Percentiles rank a stretch among this genome's conserved stretches.
These are phyloP conservation scores for Stigmatopora nigra DNA, from an alignment of 2,113 vertebrate genomes.

Conservation along the genomic window DNA sequence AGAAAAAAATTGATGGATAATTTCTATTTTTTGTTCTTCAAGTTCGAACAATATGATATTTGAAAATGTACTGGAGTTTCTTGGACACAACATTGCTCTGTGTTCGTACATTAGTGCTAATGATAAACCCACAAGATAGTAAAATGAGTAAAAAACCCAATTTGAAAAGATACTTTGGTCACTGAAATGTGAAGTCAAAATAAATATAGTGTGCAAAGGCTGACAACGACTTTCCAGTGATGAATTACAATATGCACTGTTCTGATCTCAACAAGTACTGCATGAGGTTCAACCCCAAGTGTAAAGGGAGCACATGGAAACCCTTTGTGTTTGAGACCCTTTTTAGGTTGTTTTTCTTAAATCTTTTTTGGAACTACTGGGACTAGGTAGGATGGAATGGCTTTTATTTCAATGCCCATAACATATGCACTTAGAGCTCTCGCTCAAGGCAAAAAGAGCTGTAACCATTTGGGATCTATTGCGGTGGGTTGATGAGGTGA, in stretches of 20 bases:
- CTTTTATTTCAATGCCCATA: slow-evolving; percentile 23
- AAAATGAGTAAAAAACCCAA: too few species aligned
- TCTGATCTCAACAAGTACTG: background rate
- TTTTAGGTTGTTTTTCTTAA: slow-evolving; percentile 28
- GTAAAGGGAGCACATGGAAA: background rate
- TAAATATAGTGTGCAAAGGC: slow-evolving; percentile 17
- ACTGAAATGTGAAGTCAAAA: slow-evolving; percentile 18
- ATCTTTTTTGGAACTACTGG: slow-evolving; percentile 11
- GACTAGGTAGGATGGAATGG: slow-evolving; percentile 24
- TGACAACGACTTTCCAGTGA: slow-evolving; percentile 27
- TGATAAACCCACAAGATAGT: too few species aligned
- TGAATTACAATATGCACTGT: background rate
- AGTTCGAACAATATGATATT: too few species aligned
- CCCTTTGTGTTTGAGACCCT: slow-evolving; percentile 14
- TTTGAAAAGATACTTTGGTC: slow-evolving; percentile 15
- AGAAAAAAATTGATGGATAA: too few species aligned
- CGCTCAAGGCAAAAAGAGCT: slow-evolving; percentile 30
- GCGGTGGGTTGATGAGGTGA: background rate
- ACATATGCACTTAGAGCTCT: slow-evolving; percentile 25
- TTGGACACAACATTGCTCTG: too few species aligned
- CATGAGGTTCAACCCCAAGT: background rate
- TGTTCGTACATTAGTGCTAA: too few species aligned
- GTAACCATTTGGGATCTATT: slow-evolving; percentile 15
- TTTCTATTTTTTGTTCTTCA: too few species aligned
- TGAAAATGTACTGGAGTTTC: too few species aligned